Evolutionary conservation across 2,113 vertebrate genomes (phyloP).

Genomic region (Zosterops pallidus): DNA sequence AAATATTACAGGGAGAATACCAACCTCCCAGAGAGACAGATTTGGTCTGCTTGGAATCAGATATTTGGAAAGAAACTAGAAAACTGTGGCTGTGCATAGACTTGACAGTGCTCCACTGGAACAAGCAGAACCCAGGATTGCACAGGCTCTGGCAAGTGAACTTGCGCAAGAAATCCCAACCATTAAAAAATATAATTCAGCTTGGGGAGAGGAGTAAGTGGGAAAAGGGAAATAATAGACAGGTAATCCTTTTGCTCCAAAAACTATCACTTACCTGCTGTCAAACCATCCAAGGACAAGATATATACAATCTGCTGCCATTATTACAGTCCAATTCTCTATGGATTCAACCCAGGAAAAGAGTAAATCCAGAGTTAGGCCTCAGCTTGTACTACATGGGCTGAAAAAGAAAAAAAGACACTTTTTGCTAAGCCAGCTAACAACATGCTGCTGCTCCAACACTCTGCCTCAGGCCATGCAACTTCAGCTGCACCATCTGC

Average conservation of each 20-base stretch:
- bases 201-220: not conserved
- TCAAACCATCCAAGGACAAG: not conserved
- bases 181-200: not conserved
- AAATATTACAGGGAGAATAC: not conserved
- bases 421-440: conserved; percentile 22
- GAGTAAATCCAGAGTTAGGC: not conserved
- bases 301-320: not conserved
- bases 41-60: not conserved
- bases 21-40: not conserved
- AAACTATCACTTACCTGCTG: not conserved
- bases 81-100: not conserved
- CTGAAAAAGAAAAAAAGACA: not conserved
- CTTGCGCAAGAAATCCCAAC: not conserved
- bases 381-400: not conserved
- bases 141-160: not conserved
- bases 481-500: conserved; percentile 47
- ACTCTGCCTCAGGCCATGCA: conserved; percentile 17
- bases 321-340: not conserved
- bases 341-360: not conserved
- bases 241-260: not conserved
- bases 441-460: not conserved
- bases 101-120: not conserved
- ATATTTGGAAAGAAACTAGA: not conserved
- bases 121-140: not conserved
- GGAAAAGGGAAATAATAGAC: not conserved